Percentiles rank a stretch among this genome's conserved stretches.
Conservation (phyloP, 2,113 vertebrate species). For the Ceyx cyanopectus region DNA sequence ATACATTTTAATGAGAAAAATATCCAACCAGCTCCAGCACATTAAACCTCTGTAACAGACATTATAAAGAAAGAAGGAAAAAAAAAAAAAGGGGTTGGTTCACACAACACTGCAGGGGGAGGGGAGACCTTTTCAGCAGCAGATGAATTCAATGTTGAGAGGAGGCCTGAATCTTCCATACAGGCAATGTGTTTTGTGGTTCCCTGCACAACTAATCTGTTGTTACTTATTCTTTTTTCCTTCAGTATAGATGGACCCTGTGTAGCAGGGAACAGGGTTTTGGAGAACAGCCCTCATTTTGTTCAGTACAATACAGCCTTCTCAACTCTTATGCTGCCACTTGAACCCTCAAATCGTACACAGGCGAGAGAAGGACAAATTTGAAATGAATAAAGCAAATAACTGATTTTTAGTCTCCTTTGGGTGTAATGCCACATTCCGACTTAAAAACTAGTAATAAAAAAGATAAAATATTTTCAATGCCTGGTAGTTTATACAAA, state of each 20-base stretch:
- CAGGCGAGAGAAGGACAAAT: neutral
- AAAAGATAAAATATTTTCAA: neutral
- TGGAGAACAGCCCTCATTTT: conserved; percentile 63
- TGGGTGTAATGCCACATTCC: neutral
- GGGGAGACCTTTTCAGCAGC: conserved; percentile 16
- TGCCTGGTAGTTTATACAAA: neutral
- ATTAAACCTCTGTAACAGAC: neutral
- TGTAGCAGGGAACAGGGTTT: conserved; percentile 23
- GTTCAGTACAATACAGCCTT: conserved; percentile 60
- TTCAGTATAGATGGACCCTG: conserved; percentile 53
- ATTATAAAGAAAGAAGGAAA: neutral
- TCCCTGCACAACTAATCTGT: conserved; percentile 61
- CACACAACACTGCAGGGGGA: neutral
- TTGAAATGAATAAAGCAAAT: conserved; percentile 35
- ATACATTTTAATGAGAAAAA: conserved; percentile 41
- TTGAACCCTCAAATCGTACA: conserved; percentile 29
- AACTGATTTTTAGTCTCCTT: neutral
- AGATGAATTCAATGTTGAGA: conserved; percentile 10
- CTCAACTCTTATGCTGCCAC: conserved; percentile 11
- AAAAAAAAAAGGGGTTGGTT: neutral
- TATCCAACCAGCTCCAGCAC: neutral
- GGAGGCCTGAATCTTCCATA: conserved; percentile 2
- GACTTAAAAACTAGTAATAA: neutral
- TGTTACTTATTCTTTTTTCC: conserved; percentile 54
- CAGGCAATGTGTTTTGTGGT: conserved; percentile 16